Evolutionary conservation across 2,113 vertebrate genomes (phyloP).

Genomic region (Eptesicus fuscus): DNA sequence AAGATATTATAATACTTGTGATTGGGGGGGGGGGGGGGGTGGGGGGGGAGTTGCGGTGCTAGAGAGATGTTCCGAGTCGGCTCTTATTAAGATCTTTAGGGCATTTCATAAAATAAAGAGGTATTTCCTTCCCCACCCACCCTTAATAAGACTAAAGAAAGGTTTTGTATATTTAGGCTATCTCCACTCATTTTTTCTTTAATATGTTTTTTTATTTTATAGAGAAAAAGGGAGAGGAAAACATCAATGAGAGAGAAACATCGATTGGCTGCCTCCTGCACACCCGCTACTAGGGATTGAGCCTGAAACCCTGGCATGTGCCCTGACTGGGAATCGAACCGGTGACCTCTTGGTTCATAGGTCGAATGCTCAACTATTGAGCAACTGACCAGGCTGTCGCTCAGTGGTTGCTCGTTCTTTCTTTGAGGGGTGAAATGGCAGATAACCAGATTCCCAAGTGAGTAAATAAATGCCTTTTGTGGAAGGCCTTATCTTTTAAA

Average conservation of each 20-base stretch:
- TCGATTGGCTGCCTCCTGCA: too few species aligned
- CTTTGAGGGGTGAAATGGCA: slow-evolving; percentile 44
- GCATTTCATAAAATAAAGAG: neutral
- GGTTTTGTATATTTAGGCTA: slow-evolving; percentile 53
- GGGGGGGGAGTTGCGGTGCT: neutral
- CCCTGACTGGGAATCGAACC: too few species aligned
- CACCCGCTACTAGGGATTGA: too few species aligned
- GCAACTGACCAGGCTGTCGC: too few species aligned
- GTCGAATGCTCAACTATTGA: too few species aligned
- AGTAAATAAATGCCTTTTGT: slow-evolving; percentile 41
- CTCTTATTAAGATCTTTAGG: neutral
- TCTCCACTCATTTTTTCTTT: neutral
- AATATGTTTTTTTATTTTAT: too few species aligned
- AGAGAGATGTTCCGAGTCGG: neutral
- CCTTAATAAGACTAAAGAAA: slow-evolving; percentile 37
- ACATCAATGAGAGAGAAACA: too few species aligned
- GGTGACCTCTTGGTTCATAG: too few species aligned
- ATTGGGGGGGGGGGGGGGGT: neutral
- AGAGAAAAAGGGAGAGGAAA: too few species aligned
- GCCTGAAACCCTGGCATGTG: too few species aligned
- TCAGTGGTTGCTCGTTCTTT: neutral
- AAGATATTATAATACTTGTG: neutral
- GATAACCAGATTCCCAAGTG: slow-evolving; percentile 51
- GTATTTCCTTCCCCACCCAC: neutral
- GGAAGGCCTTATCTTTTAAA: slow-evolving; percentile 17